These are phyloP conservation scores for Drosophila erecta DNA, from an alignment of 1,140 invertebrate genomes.

Conservation along the genomic window DNA sequence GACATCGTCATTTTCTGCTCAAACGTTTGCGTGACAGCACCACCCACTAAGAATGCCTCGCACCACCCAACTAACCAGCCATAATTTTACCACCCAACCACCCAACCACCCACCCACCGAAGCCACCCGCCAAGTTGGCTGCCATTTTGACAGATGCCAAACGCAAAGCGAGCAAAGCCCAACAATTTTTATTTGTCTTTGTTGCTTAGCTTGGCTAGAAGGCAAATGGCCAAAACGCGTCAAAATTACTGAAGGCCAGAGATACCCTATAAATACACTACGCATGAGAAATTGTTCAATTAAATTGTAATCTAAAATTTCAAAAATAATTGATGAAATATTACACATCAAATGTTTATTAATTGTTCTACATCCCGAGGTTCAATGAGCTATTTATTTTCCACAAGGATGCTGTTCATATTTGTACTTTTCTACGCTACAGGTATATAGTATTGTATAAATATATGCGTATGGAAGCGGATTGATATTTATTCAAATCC, in stretches of 20 bases:
- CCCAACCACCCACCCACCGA: background rate
- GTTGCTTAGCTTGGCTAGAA: slow-evolving; percentile 48
- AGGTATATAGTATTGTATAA: too few species aligned
- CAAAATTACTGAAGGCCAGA: background rate
- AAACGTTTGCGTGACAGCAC: slow-evolving; percentile 68
- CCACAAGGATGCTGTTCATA: too few species aligned
- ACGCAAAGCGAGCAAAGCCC: slow-evolving; percentile 68
- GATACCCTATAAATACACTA: slow-evolving; percentile 6
- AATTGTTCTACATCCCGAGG: too few species aligned
- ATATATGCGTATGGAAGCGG: too few species aligned
- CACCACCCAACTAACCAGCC: slow-evolving; percentile 1
- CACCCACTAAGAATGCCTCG: slow-evolving; percentile 6
- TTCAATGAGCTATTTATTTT: too few species aligned
- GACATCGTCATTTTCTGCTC: slow-evolving; percentile 61
- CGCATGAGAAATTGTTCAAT: too few species aligned
- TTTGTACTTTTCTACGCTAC: too few species aligned
- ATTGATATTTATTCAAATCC: too few species aligned
- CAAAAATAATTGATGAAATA: too few species aligned
- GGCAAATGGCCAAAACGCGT: slow-evolving; percentile 16
- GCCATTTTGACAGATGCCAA: slow-evolving; percentile 78
- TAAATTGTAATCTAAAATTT: too few species aligned
- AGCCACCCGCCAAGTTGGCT: slow-evolving; percentile 19
- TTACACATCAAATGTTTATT: too few species aligned
- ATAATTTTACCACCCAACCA: background rate
- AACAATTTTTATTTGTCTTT: slow-evolving; percentile 72